Base-by-base conservation (phyloP, 2,888 invertebrate genomes). In the Oscheius sp. region DNA sequence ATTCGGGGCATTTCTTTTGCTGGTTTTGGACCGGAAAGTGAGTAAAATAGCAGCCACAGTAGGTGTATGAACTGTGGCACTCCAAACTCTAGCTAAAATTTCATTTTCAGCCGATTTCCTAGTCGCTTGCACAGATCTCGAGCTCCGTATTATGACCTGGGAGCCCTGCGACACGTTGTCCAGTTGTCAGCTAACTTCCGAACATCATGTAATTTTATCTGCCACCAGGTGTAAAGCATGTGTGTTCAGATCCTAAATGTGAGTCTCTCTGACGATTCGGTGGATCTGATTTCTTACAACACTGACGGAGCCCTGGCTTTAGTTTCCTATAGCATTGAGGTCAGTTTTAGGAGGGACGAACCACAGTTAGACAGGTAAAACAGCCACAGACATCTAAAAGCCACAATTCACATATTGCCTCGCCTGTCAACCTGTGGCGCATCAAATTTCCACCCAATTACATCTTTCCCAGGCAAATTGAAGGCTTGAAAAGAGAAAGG, bases 101-200 rank as follows among this genome's bases (percentile, higher is more conserved):
- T 21, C 12, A 29, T 41, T 58, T 70, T 70, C 53, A 71, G 71
- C 59, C 27, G 71, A 71, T 25, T 71, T 61, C 56, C 63, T 71
- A 7, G 52, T 71, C 13, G 52, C 71, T 35, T 59, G 55, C n/a
- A 71, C 71, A 2, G 71, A 71, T 52, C 21, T 56, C 45, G 71
- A 71, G 52, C 43, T 71, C 35, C 49, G 63, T 18, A 46, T 71
- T 18, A 25, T 71, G 41, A 71, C 71, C 23, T 71, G 71, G 71
- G 71, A 71, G 52, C 71, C 71, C 21, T 71, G 71, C 35, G 71
- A 71, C 52, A 61, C 71, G 1, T 55, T 69, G 9, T 52, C 69
- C 41, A 69, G 55, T 43, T 69, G 35, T 45, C 56, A 56, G 21
- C 56, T 69, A 18, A 35, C 69, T 18, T 29, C 53, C n/a, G 56